phyloP scores from a whole-genome alignment of 1,140 invertebrate genomes.

The Drosophila saltans region DNA sequence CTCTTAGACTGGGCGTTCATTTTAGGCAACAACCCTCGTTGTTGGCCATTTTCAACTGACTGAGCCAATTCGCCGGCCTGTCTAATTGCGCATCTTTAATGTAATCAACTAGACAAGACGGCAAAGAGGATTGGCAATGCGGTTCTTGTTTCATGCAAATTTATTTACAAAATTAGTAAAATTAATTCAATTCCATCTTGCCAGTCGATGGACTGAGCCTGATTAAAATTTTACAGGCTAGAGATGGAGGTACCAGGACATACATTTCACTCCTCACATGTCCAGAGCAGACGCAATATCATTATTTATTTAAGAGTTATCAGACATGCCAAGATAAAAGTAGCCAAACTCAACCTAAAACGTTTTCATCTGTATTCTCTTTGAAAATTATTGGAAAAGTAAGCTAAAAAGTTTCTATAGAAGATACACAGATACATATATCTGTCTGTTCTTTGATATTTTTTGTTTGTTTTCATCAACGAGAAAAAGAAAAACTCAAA shows the following conservation, averaged over 20 bases:
- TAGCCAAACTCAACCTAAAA: neutral
- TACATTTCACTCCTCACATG: constrained; percentile 35
- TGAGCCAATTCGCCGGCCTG: constrained; percentile 17
- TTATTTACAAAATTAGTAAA: constrained; percentile 60
- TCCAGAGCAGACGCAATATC: constrained; percentile 61
- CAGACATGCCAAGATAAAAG: constrained; percentile 39
- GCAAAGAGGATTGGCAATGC: constrained; percentile 7
- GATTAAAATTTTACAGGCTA: constrained; percentile 60
- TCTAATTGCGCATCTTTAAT: constrained; percentile 75
- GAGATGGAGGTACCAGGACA: neutral
- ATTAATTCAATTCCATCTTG: constrained; percentile 65
- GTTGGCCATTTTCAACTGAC: constrained; percentile 16
- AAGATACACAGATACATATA: neutral
- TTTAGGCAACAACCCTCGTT: constrained; percentile 23
- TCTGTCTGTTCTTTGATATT: neutral
- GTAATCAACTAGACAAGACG: constrained; percentile 50
- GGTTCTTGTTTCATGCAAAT: constrained; percentile 53
- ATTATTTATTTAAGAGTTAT: constrained; percentile 70
- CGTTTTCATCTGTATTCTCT: neutral
- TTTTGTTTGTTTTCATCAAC: constrained; percentile 6
- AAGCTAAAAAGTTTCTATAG: neutral
- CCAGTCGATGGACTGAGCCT: constrained; percentile 53
- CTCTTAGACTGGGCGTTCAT: neutral
- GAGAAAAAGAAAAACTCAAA: neutral
- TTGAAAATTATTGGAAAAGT: constrained; percentile 24